Evolutionary conservation across 2,797 vertebrate species (phyloP), one percentile per base, ranked within the genome.

Genomic region (Acomys russatus): DNA sequence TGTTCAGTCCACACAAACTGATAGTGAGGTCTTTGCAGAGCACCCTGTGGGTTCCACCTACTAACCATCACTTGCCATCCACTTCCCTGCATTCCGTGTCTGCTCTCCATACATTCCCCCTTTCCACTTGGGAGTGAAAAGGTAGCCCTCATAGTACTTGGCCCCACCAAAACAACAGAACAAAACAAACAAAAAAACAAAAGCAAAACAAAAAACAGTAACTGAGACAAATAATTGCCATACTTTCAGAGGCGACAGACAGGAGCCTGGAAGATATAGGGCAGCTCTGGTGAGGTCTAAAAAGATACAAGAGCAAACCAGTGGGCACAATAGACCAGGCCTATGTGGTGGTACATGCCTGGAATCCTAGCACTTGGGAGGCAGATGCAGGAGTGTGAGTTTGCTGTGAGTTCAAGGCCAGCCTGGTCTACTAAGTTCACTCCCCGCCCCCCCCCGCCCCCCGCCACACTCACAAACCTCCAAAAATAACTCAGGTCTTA

Each of bases 161-260:
- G 30, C 10, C 63, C 56, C 54, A 54, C 38, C 20, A 3, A 49
- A 23, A 44, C 44, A 44, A 44, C 3, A 44, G 4, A 44, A 44
- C n/a, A n/a, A n/a, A n/a, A n/a, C n/a, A n/a, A n/a, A n/a, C n/a
- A n/a, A 44, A 44, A 44, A 44, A 44, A 44, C 3, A 44, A 44
- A 44, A 44, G 44, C 44, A 44, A 44, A 44, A 44, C 44, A 44
- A 4, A 56, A 90, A 35, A 33, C 59, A 64, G 73, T 28, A 35
- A 71, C 64, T 18, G 54, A 64, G 88, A 28, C 25, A 23, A 0
- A 0, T 2, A 0, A 61, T 71, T 73, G 12, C 0, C 54, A 25
- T 15, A 1, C 61, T 25, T 78, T 51, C 17, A 8, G 6, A 10
- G 33, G 9, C 8, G 61, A n/a, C 25, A 17, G 51, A 80, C 12